Percentiles rank a stretch among this genome's conserved stretches.
Evolutionary conservation across 2,888 invertebrate genomes (phyloP).

Genomic region (Euproctis similis): DNA sequence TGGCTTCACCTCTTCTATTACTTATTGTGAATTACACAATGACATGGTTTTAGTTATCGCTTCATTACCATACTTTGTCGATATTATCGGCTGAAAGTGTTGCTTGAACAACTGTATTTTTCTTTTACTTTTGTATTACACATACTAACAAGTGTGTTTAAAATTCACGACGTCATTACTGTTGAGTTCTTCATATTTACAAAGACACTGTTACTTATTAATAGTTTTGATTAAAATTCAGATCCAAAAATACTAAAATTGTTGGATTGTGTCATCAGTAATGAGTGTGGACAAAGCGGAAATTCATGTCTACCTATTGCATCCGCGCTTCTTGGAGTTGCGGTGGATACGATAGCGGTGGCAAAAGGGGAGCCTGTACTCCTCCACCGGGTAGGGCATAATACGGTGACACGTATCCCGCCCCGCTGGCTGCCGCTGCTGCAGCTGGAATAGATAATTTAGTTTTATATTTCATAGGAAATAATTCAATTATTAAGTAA

Average conservation of each 20-base stretch:
- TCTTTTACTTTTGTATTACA: constrained; percentile 18
- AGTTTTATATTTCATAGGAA: too few species aligned
- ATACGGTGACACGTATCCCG: constrained; percentile 84
- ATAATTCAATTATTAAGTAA: too few species aligned
- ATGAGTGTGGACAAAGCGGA: constrained; percentile 14
- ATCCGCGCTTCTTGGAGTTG: constrained; percentile 86
- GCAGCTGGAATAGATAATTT: constrained; percentile 36
- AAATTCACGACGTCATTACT: constrained; percentile 20
- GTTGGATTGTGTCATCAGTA: constrained; percentile 13
- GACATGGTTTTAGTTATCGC: constrained; percentile 22
- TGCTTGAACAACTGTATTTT: constrained; percentile 23
- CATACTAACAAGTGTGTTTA: constrained; percentile 13
- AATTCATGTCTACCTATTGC: constrained; percentile 74
- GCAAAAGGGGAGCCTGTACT: constrained; percentile 77
- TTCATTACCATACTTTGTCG: constrained; percentile 7
- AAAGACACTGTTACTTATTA: constrained; percentile 7
- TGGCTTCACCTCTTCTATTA: constrained; percentile 41
- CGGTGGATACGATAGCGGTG: constrained; percentile 79
- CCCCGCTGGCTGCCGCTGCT: constrained; percentile 75
- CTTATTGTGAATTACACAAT: constrained; percentile 18
- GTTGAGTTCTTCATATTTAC: constrained; percentile 12
- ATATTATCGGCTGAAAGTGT: constrained; percentile 5
- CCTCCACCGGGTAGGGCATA: constrained; percentile 80
- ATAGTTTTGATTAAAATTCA: constrained; percentile 16
- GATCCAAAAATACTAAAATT: constrained; percentile 14